Conservation (phyloP, 1,140 invertebrate species). For the Triops longicaudatus region DNA sequence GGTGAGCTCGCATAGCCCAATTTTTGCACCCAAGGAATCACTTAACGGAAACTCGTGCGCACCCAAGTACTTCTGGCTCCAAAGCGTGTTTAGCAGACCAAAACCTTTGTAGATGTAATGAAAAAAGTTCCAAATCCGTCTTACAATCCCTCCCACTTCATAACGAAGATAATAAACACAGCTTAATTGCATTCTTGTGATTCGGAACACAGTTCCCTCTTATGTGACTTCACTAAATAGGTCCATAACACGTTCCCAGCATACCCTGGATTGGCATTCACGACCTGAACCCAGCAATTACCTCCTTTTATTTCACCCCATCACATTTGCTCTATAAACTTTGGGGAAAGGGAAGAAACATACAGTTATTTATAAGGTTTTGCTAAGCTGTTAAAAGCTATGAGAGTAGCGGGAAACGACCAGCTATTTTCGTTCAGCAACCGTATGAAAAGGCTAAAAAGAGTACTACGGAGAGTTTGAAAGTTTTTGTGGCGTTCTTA, state of each 20-base stretch:
- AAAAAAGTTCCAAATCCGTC: background rate
- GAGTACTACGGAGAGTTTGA: background rate
- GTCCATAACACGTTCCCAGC: background rate
- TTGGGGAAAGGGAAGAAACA: background rate
- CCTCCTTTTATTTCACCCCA: background rate
- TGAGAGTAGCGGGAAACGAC: background rate
- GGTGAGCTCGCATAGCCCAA: background rate
- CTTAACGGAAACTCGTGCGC: background rate
- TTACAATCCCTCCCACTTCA: background rate
- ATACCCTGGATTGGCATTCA: constrained; percentile 1
- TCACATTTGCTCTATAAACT: background rate
- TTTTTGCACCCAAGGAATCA: background rate
- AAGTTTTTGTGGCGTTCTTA: background rate
- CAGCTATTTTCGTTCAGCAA: background rate
- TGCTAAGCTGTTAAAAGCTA: background rate
- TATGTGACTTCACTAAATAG: constrained; percentile 12
- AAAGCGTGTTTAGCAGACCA: background rate
- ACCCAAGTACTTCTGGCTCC: background rate
- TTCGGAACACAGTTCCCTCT: constrained; percentile 9
- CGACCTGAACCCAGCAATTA: constrained; percentile 1
- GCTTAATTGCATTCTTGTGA: constrained; percentile 12
- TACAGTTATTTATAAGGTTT: background rate
- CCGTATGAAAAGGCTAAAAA: background rate
- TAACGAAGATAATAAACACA: constrained; percentile 8
- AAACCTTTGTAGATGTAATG: background rate